Evolutionary conservation across 1,140 invertebrate genomes (phyloP).

Genomic region (Drosophila truncata): DNA sequence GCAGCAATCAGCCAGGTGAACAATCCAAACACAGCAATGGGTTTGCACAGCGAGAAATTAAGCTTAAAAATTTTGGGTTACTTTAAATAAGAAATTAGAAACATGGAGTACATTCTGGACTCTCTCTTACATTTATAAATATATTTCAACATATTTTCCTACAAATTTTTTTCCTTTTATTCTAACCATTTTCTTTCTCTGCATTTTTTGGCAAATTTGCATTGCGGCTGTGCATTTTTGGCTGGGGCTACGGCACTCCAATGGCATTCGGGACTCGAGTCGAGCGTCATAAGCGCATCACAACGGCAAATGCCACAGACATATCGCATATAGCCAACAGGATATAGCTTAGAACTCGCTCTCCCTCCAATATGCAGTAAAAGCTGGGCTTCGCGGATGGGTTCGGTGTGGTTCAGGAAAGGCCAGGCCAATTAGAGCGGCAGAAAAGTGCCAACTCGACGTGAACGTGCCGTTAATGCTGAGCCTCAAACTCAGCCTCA

Average conservation of each 20-base stretch:
- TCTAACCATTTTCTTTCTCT: not conserved
- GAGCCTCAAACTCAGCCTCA: slow-evolving; percentile 40
- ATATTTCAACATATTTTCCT: too few relatives aligned
- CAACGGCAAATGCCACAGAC: slow-evolving; percentile 55
- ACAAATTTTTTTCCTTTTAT: not conserved
- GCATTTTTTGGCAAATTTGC: slow-evolving; percentile 29
- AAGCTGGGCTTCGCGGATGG: slow-evolving; percentile 36
- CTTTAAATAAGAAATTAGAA: not conserved
- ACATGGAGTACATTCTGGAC: not conserved
- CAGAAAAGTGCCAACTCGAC: slow-evolving; percentile 68
- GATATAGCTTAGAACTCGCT: slow-evolving; percentile 7
- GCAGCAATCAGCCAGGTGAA: slow-evolving; percentile 67
- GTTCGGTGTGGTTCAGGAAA: slow-evolving; percentile 8
- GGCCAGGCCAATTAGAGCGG: slow-evolving; percentile 72
- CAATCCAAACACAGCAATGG: slow-evolving; percentile 33
- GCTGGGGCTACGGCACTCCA: slow-evolving; percentile 4
- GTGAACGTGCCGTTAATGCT: slow-evolving; percentile 64
- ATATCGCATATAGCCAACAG: slow-evolving; percentile 11
- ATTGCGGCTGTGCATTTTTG: slow-evolving; percentile 54
- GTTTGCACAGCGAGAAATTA: not conserved
- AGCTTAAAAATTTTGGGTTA: not conserved
- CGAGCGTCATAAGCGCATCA: slow-evolving; percentile 72
- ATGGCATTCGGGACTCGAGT: slow-evolving; percentile 14
- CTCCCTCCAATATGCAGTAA: slow-evolving; percentile 72
- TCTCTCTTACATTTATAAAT: too few relatives aligned